Evolutionary conservation across 2,888 invertebrate genomes (phyloP).

Genomic region (Limnephilus rhombicus): DNA sequence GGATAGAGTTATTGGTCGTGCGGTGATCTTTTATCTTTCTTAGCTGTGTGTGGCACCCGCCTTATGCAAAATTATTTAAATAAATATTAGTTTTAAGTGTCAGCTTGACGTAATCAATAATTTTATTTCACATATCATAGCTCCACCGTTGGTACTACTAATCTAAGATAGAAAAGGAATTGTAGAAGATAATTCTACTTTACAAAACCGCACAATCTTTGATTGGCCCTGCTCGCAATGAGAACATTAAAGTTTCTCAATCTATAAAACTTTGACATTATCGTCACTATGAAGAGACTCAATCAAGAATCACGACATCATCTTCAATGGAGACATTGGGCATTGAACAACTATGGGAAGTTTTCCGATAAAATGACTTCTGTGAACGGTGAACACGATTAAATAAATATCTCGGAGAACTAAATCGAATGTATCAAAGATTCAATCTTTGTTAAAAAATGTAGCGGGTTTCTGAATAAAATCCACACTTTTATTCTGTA

Average conservation of each 20-base stretch:
- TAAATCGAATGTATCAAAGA: background rate
- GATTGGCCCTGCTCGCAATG: background rate
- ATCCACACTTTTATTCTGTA: too few relatives aligned
- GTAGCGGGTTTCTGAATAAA: too few relatives aligned
- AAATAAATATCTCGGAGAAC: background rate
- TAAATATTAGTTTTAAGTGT: too few relatives aligned
- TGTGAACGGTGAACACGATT: background rate
- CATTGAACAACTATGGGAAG: background rate
- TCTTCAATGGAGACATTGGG: background rate
- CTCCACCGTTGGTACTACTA: too few relatives aligned
- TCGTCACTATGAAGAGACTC: background rate
- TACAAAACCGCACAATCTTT: background rate
- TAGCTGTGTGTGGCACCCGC: too few relatives aligned
- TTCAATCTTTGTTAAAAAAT: too few relatives aligned
- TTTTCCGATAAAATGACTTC: background rate
- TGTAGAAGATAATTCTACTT: background rate
- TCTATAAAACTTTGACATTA: background rate
- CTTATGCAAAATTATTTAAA: too few relatives aligned
- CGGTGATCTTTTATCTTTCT: too few relatives aligned
- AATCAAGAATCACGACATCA: background rate
- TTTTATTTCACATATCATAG: too few relatives aligned
- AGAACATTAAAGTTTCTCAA: background rate
- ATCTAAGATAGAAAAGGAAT: too few relatives aligned
- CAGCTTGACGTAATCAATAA: too few relatives aligned
- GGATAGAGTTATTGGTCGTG: too few relatives aligned